Percentiles rank a stretch among this genome's conserved stretches.
Conservation (phyloP, 2,113 vertebrate species). For the Sphaerodactylus townsendi region DNA sequence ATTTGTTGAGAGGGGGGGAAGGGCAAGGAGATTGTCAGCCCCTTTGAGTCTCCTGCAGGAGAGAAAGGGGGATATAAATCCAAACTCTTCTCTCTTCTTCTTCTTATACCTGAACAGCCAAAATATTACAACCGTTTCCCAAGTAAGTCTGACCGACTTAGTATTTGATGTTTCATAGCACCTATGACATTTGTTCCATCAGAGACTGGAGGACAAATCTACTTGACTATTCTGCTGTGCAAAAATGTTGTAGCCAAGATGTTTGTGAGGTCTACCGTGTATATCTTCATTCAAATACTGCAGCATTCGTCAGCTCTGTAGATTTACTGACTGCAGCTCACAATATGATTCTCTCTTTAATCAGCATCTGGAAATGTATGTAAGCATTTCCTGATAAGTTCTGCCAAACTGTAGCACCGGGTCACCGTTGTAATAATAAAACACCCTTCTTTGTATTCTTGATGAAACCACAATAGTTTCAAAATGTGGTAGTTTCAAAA, state of each 20-base stretch:
- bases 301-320: constrained; percentile 27
- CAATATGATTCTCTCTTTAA: constrained; percentile 41
- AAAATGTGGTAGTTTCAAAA: constrained; percentile 23
- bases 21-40: too few species aligned
- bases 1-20: too few species aligned
- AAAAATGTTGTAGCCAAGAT: constrained; percentile 8
- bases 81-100: not conserved
- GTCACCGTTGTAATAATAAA: not conserved
- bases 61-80: too few species aligned
- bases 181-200: not conserved
- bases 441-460: not conserved
- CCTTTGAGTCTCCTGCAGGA: too few species aligned
- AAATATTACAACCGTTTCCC: not conserved
- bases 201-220: not conserved
- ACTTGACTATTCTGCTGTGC: not conserved
- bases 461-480: not conserved
- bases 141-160: not conserved
- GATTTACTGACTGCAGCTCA: constrained; percentile 42
- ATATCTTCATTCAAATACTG: constrained; percentile 33
- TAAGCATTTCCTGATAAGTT: not conserved
- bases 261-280: constrained; percentile 17
- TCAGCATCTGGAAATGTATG: constrained; percentile 36
- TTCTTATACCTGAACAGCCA: not conserved
- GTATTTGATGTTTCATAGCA: not conserved
- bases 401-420: constrained; percentile 6